Percentiles rank a stretch among this genome's conserved stretches.
Evolutionary conservation across 1,140 invertebrate genomes (phyloP).

Genomic region (Drosophila lacertosa): DNA sequence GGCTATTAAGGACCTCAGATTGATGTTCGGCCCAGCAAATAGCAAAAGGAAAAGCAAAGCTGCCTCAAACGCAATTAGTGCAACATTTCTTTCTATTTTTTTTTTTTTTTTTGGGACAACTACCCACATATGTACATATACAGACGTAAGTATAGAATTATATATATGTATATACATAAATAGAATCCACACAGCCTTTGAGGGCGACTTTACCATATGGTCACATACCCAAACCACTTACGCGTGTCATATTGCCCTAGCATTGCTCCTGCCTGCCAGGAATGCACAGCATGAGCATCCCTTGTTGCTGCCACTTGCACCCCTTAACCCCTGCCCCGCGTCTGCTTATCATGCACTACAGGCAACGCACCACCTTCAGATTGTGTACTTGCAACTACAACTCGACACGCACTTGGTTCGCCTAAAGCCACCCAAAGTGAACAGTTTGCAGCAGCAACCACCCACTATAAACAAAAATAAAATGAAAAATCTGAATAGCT

Average conservation of each 20-base stretch:
- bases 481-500: conserved; percentile 15
- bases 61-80: conserved; percentile 57
- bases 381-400: conserved; percentile 18
- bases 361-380: conserved; percentile 48
- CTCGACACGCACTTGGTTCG: conserved; percentile 31
- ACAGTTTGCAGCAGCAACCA: conserved; percentile 40
- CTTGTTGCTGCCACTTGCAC: conserved; percentile 37
- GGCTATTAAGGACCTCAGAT: conserved; percentile 52
- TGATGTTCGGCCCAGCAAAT: conserved; percentile 19
- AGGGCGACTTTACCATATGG: conserved; percentile 67
- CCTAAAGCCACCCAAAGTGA: conserved; percentile 15
- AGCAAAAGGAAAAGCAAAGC: conserved; percentile 27
- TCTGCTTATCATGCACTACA: conserved; percentile 11
- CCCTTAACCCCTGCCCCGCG: background rate
- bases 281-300: conserved; percentile 60
- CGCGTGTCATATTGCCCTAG: conserved; percentile 56
- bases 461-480: conserved; percentile 16
- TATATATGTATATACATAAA: conserved; percentile 24
- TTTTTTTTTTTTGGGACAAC: conserved; percentile 26
- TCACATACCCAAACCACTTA: conserved; percentile 63
- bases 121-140: conserved; percentile 16
- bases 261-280: conserved; percentile 28
- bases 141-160: conserved; percentile 1
- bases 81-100: conserved; percentile 35
- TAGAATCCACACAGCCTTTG: conserved; percentile 43